These are phyloP conservation scores for Petrophora chlorosata DNA, from an alignment of 2,888 invertebrate genomes.

Conservation along the genomic window DNA sequence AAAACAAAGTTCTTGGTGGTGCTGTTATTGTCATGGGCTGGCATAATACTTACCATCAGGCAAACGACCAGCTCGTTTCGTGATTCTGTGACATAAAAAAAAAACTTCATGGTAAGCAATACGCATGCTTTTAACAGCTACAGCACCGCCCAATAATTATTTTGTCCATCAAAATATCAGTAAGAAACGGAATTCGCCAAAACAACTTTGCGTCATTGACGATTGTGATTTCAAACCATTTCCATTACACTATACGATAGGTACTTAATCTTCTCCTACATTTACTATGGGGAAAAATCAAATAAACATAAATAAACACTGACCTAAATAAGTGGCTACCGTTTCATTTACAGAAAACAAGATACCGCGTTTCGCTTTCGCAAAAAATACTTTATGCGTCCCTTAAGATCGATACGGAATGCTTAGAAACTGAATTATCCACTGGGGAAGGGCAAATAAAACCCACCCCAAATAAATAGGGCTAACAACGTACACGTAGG, in stretches of 20 bases:
- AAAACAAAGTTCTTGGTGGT: too few species aligned
- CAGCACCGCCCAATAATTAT: too few species aligned
- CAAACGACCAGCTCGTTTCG: too few species aligned
- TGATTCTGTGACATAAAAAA: too few species aligned
- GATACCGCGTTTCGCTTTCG: conserved; percentile 44
- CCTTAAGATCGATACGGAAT: conserved; percentile 74
- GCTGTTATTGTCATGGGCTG: too few species aligned
- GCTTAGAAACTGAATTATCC: conserved; percentile 81
- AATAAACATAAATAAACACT: conserved; percentile 24
- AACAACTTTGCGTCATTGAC: too few species aligned
- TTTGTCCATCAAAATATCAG: too few species aligned
- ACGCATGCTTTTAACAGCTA: too few species aligned
- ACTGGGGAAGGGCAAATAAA: conserved; percentile 77
- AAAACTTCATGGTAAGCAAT: too few species aligned
- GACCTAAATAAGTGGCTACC: conserved; percentile 21
- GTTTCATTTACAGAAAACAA: conserved; percentile 37
- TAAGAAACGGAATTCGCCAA: too few species aligned
- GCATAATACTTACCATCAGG: too few species aligned
- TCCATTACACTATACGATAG: background rate
- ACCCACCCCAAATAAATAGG: conserved; percentile 76
- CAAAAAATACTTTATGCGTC: conserved; percentile 74
- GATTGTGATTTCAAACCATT: too few species aligned
- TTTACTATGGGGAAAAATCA: conserved; percentile 11
- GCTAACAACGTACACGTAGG: conserved; percentile 79
- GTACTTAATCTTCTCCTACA: background rate